phyloP scores from a whole-genome alignment of 2,888 invertebrate genomes.

The Drosophila mimica region DNA sequence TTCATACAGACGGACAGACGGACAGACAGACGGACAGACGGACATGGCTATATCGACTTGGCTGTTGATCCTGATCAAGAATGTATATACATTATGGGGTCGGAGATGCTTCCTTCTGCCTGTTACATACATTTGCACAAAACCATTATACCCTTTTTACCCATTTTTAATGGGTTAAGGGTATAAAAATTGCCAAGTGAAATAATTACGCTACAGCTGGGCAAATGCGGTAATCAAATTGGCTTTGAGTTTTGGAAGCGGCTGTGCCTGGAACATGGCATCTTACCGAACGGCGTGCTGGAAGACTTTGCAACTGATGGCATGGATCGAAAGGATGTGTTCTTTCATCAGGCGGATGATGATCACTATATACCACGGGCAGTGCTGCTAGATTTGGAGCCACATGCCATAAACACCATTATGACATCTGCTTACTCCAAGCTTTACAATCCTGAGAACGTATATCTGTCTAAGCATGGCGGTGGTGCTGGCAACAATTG shows the following conservation, averaged over 20 bases:
- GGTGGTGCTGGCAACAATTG: slow-evolving; percentile 99
- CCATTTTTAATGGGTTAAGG: too few relatives aligned
- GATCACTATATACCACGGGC: slow-evolving; percentile 99
- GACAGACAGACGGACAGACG: too few relatives aligned
- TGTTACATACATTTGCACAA: too few relatives aligned
- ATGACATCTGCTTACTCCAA: slow-evolving; percentile 98
- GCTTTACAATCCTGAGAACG: slow-evolving; percentile 99
- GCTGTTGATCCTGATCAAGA: too few relatives aligned
- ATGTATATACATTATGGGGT: too few relatives aligned
- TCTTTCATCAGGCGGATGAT: slow-evolving; percentile 99
- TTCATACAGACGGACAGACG: too few relatives aligned
- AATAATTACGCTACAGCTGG: slow-evolving; percentile 99
- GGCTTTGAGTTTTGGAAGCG: slow-evolving; percentile 99
- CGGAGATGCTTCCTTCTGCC: too few relatives aligned
- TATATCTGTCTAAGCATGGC: slow-evolving; percentile 98
- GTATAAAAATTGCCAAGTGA: slow-evolving; percentile 97
- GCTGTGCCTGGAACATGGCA: slow-evolving; percentile 98
- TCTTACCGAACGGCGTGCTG: slow-evolving; percentile 97
- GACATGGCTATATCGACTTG: too few relatives aligned
- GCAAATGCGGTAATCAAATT: slow-evolving; percentile 99
- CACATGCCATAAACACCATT: slow-evolving; percentile 98
- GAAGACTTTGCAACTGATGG: slow-evolving; percentile 96
- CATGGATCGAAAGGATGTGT: slow-evolving; percentile 98
- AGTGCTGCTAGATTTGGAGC: slow-evolving; percentile 97
- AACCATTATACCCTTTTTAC: too few relatives aligned